Evolutionary conservation across 2,888 invertebrate species (phyloP).

Genomic region (Laspeyria flexula): DNA sequence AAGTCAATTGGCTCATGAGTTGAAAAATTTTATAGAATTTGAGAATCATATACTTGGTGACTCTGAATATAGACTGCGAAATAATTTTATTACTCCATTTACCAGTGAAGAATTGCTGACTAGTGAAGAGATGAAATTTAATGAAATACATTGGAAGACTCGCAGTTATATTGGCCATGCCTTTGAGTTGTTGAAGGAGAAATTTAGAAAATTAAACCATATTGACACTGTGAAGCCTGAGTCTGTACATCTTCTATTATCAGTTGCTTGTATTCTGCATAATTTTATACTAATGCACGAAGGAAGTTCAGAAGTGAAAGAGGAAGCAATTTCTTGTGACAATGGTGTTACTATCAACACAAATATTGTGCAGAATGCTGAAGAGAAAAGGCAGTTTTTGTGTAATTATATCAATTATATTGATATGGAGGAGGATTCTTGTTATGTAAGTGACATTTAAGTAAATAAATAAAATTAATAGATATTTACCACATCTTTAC

Average conservation of each 20-base stretch:
- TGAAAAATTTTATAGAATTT: slow-evolving; percentile 72
- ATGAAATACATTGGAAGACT: slow-evolving; percentile 76
- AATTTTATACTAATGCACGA: slow-evolving; percentile 78
- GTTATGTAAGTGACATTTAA: not conserved
- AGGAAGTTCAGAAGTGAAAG: slow-evolving; percentile 68
- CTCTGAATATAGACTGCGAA: slow-evolving; percentile 70
- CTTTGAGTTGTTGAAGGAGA: slow-evolving; percentile 72
- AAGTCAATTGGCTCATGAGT: slow-evolving; percentile 63
- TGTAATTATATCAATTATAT: slow-evolving; percentile 80
- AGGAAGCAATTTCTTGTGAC: slow-evolving; percentile 68
- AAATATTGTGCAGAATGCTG: slow-evolving; percentile 67
- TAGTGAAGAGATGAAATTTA: slow-evolving; percentile 79
- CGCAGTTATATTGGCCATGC: slow-evolving; percentile 71
- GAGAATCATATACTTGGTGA: slow-evolving; percentile 78
- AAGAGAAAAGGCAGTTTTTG: slow-evolving; percentile 77
- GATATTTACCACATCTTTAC: too few relatives aligned
- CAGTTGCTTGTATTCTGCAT: slow-evolving; percentile 74
- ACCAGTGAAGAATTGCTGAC: slow-evolving; percentile 73
- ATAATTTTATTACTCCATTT: slow-evolving; percentile 76
- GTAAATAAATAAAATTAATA: too few relatives aligned
- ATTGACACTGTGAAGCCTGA: slow-evolving; percentile 68
- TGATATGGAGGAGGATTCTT: slow-evolving; percentile 50
- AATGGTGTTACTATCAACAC: slow-evolving; percentile 72
- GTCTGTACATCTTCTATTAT: slow-evolving; percentile 62
- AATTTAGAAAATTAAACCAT: slow-evolving; percentile 71